phyloP scores from a whole-genome alignment of 2,113 vertebrate species.

The Hyaena hyaena region DNA sequence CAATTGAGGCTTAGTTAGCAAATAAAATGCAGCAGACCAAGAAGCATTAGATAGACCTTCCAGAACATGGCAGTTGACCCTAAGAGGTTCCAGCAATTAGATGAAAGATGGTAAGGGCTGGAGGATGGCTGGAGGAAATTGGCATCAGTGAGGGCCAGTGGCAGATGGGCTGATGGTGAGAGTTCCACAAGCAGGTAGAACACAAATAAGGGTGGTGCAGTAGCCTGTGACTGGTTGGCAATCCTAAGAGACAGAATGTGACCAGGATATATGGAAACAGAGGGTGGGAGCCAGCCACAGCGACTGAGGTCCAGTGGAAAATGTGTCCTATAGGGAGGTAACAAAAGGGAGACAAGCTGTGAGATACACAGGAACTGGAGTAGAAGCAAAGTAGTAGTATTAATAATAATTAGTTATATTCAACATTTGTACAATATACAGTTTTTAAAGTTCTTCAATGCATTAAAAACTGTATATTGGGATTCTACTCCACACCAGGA shows the following conservation, averaged over 20 bases:
- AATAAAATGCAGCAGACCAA: not conserved
- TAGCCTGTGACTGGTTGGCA: not conserved
- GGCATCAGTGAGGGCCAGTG: not conserved
- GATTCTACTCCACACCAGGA: not conserved
- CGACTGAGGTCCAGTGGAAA: not conserved
- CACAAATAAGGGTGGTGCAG: not conserved
- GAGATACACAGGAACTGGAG: not conserved
- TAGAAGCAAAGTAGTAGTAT: not conserved
- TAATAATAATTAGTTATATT: not conserved
- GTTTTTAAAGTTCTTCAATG: not conserved
- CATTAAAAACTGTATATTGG: not conserved
- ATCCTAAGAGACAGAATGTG: not conserved
- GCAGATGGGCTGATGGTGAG: not conserved
- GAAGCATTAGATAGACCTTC: not conserved
- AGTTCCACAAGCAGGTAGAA: not conserved
- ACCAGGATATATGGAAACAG: not conserved
- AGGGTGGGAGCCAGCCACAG: not conserved
- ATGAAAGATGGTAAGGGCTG: not conserved
- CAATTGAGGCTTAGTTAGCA: not conserved
- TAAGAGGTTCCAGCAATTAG: not conserved
- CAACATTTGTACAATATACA: not conserved
- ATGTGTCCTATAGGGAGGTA: not conserved
- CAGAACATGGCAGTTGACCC: not conserved
- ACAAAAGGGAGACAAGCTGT: not conserved
- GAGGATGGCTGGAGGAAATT: not conserved